phyloP scores from a whole-genome alignment of 1,140 invertebrate genomes.

The Drosophila dunni region DNA sequence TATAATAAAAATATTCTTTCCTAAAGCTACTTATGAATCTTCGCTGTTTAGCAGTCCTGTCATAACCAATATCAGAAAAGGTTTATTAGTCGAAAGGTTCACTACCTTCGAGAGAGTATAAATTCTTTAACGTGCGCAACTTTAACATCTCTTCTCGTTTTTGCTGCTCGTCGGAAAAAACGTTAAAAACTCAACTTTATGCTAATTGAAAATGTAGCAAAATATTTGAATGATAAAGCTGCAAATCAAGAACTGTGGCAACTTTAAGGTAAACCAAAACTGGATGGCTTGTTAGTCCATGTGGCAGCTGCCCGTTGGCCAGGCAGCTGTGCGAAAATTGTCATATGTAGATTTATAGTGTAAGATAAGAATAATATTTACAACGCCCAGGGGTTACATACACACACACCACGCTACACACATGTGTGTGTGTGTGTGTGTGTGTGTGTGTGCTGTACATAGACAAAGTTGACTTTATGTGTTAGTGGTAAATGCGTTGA shows the following conservation, averaged over 20 bases:
- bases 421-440: not conserved
- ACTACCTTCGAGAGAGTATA: too few relatives aligned
- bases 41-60: too few relatives aligned
- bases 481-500: conserved; percentile 62
- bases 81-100: too few relatives aligned
- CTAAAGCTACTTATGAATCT: too few relatives aligned
- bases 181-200: not conserved
- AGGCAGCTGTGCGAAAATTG: conserved; percentile 71
- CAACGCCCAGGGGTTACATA: conserved; percentile 69
- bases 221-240: not conserved
- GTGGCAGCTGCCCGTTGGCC: conserved; percentile 39
- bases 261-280: conserved; percentile 57
- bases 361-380: conserved; percentile 81
- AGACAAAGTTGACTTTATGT: conserved; percentile 72
- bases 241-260: conserved; percentile 1
- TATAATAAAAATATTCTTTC: too few relatives aligned
- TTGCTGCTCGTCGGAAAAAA: not conserved
- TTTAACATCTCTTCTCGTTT: not conserved
- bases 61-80: too few relatives aligned
- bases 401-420: not conserved
- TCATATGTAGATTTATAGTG: conserved; percentile 81
- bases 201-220: conserved; percentile 16
- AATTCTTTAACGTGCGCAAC: not conserved
- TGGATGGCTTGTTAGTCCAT: conserved; percentile 13
- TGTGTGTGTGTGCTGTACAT: not conserved